Evolutionary conservation across 2,113 vertebrate species (phyloP), one percentile per base, ranked within the genome.

Genomic region (Thryonomys swinderianus): DNA sequence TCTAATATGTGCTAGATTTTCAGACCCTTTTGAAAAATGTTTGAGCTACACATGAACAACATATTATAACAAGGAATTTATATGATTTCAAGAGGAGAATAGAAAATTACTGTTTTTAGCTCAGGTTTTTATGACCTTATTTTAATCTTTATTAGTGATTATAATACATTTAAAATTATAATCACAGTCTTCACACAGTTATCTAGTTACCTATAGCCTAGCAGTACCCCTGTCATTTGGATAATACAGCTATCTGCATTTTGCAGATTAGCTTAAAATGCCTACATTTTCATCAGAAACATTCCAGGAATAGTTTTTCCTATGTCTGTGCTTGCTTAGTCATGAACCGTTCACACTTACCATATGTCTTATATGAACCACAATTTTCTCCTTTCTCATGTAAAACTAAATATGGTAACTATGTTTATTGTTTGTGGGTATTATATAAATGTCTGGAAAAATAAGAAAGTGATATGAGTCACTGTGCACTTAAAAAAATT

Each of bases 401-500:
- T 92, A 81, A 90, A 95, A 91, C 32, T 85, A 53, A 45, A 37
- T 66, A 45, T 40, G 18, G 17, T 2, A 53, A 18, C 76, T 91
- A 40, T 79, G 67, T 37, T 79, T 81, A 59, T 59, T 90, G 37
- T 45, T 81, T 91, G 3, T 90, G 32, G 5, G 7, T 25, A 87
- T 45, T 90, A 48, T 20, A 5, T 95, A 64, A 62, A 53, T 78
- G 84, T 76, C 80, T 66, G 30, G 30, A 86, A 57, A 87, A 97
- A 73, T 88, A 90, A 92, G 27, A 67, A 10, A 89, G 20, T 30
- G 79, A 21, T 76, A 57, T 90, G 87, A 94, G 37, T 92, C 40
- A 81, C 45, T 91, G 62, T 7, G 73, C 37, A 40, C 80, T 92
- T 95, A 87, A 82, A 48, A 88, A 96, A 90, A 82, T 67, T 64